Evolutionary conservation across 2,888 invertebrate species (phyloP), one percentile per base, ranked within the genome.

Genomic region (Spicauda simplicius): DNA sequence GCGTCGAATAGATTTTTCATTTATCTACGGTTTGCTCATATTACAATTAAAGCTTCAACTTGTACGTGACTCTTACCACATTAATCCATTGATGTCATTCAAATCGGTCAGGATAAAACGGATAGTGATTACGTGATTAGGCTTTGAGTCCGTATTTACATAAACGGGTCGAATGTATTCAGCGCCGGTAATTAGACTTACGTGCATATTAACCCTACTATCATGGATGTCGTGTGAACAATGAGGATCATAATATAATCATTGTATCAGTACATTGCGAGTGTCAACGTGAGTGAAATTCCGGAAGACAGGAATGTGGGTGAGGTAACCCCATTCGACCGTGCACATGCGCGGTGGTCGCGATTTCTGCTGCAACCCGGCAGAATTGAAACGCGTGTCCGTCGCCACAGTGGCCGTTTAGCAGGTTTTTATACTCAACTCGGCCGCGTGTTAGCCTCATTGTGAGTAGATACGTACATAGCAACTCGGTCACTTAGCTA

Each of bases 291-390:
- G 82, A 89, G 88, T 85, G 87, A 90, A 90, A 90, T 92, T 91
- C 88, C 88, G 88, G 89, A 89, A 89, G 85, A 82, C 82, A 82
- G 86, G 88, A 89, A 91, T 90, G 90, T 90, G 86, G 89, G 88
- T 88, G 87, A 90, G 87, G 87, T 88, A 87, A 85, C 87, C 89
- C 85, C 84, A 87, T 88, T 91, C 80, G 86, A 80, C 81, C 81
- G 76, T 83, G 88, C 87, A 88, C 90, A 91, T 88, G 91, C 90
- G 91, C 90, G 77, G 79, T 85, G 79, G 76, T 79, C 77, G 85
- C 84, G 84, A 87, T 89, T 87, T 88, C 86, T 86, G 88, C 80
- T 86, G 79, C 79, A 86, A 88, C 74, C 80, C 85, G 80, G 71
- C 86, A 76, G 74, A 85, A 80, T 89, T 77, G 77, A 80, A 78